Conservation (phyloP, 2,888 invertebrate species). For the Dryobota labecula region DNA sequence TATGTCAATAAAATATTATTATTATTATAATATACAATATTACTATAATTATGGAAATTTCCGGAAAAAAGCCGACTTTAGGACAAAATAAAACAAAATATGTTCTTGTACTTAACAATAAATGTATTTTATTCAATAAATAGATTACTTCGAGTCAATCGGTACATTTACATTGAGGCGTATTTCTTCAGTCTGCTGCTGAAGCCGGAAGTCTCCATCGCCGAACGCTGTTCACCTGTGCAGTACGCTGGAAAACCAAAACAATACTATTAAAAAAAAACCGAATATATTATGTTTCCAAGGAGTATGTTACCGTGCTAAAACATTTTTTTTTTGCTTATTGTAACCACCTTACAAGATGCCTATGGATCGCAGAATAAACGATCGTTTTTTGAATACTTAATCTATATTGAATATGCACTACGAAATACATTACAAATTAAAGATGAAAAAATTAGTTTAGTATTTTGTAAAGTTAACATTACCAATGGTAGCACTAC, state of each 20-base stretch:
- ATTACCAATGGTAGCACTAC: neutral
- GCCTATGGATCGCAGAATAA: neutral
- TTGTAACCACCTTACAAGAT: neutral
- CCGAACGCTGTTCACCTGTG: slow-evolving; percentile 80
- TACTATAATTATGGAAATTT: too few relatives aligned
- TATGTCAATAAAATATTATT: too few relatives aligned
- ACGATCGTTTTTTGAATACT: neutral
- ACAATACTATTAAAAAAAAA: neutral
- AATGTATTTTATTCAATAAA: slow-evolving; percentile 29
- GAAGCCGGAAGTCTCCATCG: slow-evolving; percentile 78
- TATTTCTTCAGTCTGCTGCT: slow-evolving; percentile 74
- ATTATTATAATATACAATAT: too few relatives aligned
- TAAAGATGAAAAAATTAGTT: neutral
- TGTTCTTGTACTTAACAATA: neutral
- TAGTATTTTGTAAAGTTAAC: neutral
- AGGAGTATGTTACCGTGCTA: neutral
- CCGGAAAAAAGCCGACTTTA: neutral
- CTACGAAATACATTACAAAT: neutral
- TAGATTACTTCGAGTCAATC: slow-evolving; percentile 7
- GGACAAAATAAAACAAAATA: slow-evolving; percentile 16
- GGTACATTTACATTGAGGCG: slow-evolving; percentile 61
- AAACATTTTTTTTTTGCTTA: neutral
- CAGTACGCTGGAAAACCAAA: slow-evolving; percentile 81
- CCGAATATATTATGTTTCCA: neutral
- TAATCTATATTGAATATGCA: neutral